These are phyloP conservation scores for Notamacropus eugenii DNA, from an alignment of 2,797 vertebrate genomes.

Conservation along the genomic window DNA sequence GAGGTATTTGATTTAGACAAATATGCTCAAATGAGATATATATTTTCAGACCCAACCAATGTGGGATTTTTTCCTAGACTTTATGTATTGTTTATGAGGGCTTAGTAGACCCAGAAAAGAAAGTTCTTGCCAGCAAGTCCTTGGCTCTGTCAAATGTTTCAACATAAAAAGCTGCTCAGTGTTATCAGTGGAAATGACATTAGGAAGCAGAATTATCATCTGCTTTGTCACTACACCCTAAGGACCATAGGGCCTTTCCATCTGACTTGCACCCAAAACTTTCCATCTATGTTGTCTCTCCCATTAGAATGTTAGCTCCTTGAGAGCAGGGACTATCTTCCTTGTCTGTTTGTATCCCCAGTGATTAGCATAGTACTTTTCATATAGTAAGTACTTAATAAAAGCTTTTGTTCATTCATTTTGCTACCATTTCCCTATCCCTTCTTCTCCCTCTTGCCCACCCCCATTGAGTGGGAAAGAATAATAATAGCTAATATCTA, in stretches of 20 bases:
- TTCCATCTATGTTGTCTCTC: background rate
- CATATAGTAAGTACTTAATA: background rate
- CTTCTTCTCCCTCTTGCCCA: background rate
- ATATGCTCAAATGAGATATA: background rate
- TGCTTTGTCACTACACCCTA: background rate
- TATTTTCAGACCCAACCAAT: background rate
- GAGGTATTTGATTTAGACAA: background rate
- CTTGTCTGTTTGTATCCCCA: background rate
- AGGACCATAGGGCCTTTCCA: background rate
- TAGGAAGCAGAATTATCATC: too few species aligned
- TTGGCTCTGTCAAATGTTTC: background rate
- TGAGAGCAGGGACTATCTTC: background rate
- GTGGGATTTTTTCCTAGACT: background rate
- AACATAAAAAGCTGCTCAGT: background rate
- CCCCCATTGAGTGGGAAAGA: background rate
- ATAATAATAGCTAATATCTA: background rate
- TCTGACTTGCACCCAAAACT: background rate
- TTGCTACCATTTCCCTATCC: background rate
- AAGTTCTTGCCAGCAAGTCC: background rate
- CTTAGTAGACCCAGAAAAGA: background rate
- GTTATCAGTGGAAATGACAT: background rate
- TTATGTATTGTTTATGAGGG: background rate
- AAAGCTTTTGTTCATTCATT: background rate
- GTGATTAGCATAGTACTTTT: background rate
- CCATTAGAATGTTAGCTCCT: background rate